Evolutionary conservation across 1,140 invertebrate species (phyloP), one percentile per base, ranked within the genome.

Genomic region (Leguminivora glycinivorella): DNA sequence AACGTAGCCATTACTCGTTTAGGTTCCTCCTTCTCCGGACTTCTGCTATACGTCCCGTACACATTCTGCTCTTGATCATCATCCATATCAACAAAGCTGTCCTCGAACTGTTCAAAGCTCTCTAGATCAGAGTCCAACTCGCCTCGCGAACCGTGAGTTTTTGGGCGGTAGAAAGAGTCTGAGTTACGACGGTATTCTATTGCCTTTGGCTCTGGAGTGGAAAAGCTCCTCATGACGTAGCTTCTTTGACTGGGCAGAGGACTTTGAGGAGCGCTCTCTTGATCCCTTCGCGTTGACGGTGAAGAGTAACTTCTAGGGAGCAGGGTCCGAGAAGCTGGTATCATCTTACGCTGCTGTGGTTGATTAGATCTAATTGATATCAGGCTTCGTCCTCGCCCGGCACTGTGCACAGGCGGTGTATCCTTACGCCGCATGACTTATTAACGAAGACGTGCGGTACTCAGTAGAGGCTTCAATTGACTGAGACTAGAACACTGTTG

Each of bases 51-150:
- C 29, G 80, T 75, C 10, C 78, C 79, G 10, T 84, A 81, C 6
- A 78, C 56, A 10, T 75, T 69, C 10, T 88, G 83, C 26, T 89
- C 85, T 17, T 81, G 75, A 67, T 90, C 89, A 14, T 87, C 84
- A 68, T 91, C 89, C 25, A 90, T 89, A 72, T 90, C 88, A 14
- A 90, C 74, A 24, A 91, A 85, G n/a, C 80, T 79, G 60, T 91
- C 89, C 60, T 90, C 88, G 70, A 91, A 88, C 67, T 85, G 83
- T 70, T 90, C 88, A 71, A 84, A 89, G 66, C 85, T 86, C 17
- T 91, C 89, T 9, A 86, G 77, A 79, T 91, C 89, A n/a, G 87
- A 89, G 66, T 91, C 89, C 17, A 89, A 58, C 72, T 91, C 89
- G 29, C 77, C 82, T 75, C 80, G 83, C 2, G 88, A 89, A 4